Percentiles rank a stretch among this genome's conserved stretches.
Evolutionary conservation across 2,113 vertebrate genomes (phyloP).

Genomic region (Colossoma macropomum): DNA sequence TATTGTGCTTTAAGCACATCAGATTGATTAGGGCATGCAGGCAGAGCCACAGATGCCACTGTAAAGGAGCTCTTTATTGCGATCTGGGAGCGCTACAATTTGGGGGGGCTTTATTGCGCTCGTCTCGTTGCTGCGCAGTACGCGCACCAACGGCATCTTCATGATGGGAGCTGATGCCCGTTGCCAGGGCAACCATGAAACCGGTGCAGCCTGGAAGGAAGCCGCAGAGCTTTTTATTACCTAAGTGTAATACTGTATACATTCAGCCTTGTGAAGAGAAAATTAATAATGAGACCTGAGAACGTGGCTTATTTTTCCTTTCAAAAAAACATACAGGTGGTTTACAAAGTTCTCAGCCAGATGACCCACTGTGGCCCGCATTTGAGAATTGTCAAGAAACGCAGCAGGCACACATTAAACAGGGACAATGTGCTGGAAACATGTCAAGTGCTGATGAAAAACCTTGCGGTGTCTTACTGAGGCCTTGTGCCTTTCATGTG

Average conservation of each 20-base stretch:
- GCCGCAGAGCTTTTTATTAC: slow-evolving; percentile 34
- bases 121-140: slow-evolving; percentile 47
- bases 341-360: background rate
- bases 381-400: slow-evolving; percentile 16
- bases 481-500: background rate
- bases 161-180: slow-evolving; percentile 42
- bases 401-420: slow-evolving; percentile 14
- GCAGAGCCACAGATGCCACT: slow-evolving; percentile 29
- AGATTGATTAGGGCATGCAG: slow-evolving; percentile 46
- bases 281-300: slow-evolving; percentile 32
- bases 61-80: slow-evolving; percentile 48
- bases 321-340: background rate
- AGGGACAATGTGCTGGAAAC: background rate
- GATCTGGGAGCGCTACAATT: slow-evolving; percentile 39
- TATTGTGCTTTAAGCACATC: slow-evolving; percentile 35
- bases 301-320: background rate
- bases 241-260: slow-evolving; percentile 39
- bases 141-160: slow-evolving; percentile 35
- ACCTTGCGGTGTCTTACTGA: background rate
- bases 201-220: slow-evolving; percentile 18
- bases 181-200: slow-evolving; percentile 55
- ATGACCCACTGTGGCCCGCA: background rate
- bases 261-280: slow-evolving; percentile 13
- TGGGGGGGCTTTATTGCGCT: slow-evolving; percentile 49
- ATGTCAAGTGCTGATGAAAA: slow-evolving; percentile 9